phyloP scores from a whole-genome alignment of 2,797 vertebrate genomes.

The Chaetophractus vellerosus region DNA sequence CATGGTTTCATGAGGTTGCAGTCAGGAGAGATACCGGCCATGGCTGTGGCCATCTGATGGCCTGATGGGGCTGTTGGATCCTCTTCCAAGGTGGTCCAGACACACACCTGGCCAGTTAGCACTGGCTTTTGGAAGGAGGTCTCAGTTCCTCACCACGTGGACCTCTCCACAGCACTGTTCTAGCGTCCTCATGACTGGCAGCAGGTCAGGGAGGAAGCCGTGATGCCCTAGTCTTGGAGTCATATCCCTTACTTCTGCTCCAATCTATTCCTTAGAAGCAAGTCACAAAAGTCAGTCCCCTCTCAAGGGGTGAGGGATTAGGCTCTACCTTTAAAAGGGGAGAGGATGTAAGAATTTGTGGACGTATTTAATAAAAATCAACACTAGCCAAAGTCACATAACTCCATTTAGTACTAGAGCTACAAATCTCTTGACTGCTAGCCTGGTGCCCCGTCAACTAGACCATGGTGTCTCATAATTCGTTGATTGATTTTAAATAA shows the following conservation, averaged over 20 bases:
- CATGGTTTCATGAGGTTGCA: background rate
- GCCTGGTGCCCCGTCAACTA: constrained; percentile 51
- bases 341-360: background rate
- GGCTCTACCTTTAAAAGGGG: background rate
- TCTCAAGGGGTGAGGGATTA: background rate
- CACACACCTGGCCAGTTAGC: background rate
- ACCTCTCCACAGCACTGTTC: background rate
- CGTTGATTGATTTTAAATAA: constrained; percentile 78
- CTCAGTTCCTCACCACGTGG: background rate
- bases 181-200: background rate
- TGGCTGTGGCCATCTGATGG: background rate
- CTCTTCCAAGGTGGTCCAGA: background rate
- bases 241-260: background rate
- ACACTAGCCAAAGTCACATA: background rate
- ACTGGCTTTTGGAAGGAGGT: background rate
- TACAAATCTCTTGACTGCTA: constrained; percentile 39
- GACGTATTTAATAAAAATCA: constrained; percentile 20
- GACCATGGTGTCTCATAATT: constrained; percentile 57
- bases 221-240: background rate
- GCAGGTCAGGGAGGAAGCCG: background rate
- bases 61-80: background rate
- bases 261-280: background rate
- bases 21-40: background rate
- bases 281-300: background rate
- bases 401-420: background rate